phyloP scores from a whole-genome alignment of 2,888 invertebrate species.

The Drosophila hamatofila region DNA sequence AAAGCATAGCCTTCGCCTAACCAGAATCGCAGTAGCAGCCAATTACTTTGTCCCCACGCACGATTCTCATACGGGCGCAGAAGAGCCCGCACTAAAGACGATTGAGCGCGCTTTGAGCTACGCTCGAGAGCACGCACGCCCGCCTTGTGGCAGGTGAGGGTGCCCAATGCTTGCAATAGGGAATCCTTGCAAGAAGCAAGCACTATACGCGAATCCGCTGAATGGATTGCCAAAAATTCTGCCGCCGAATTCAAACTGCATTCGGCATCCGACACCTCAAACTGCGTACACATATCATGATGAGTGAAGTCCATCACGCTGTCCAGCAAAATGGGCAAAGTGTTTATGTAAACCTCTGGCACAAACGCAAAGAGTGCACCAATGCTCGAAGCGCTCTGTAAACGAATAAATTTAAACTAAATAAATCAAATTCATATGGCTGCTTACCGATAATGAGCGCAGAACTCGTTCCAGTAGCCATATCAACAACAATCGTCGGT shows the following conservation, averaged over 20 bases:
- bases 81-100: constrained; percentile 89
- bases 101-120: constrained; percentile 87
- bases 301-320: constrained; percentile 85
- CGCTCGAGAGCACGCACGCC: constrained; percentile 91
- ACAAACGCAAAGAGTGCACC: constrained; percentile 88
- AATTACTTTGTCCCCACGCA: constrained; percentile 94
- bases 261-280: constrained; percentile 86
- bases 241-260: constrained; percentile 88
- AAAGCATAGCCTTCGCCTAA: constrained; percentile 93
- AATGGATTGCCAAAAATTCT: constrained; percentile 90
- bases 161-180: constrained; percentile 91
- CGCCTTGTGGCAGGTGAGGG: constrained; percentile 90
- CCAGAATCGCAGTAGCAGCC: constrained; percentile 93
- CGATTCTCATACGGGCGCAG: constrained; percentile 92
- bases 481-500: constrained; percentile 86
- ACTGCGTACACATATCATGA: constrained; percentile 83
- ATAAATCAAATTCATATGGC: not conserved
- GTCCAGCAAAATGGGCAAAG: constrained; percentile 84
- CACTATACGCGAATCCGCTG: constrained; percentile 91
- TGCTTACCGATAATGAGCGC: constrained; percentile 83
- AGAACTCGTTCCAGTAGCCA: constrained; percentile 87
- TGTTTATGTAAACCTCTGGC: constrained; percentile 89
- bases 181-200: constrained; percentile 91
- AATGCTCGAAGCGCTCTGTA: constrained; percentile 86
- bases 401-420: not conserved